These are phyloP conservation scores for Calyptommatus sinebrachiatus DNA, from an alignment of 2,113 vertebrate species.

Conservation along the genomic window DNA sequence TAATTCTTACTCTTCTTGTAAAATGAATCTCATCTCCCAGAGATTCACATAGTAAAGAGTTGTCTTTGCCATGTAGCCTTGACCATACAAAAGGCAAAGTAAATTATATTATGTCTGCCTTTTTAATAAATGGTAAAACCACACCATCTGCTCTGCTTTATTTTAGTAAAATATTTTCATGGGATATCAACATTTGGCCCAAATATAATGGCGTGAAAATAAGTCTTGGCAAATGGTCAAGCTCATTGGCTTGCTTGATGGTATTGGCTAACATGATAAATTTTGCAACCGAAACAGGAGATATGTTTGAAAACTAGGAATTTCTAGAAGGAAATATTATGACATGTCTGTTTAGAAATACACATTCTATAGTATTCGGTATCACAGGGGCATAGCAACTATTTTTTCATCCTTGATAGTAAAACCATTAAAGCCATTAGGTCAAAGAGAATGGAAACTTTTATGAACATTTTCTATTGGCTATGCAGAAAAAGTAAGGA, in stretches of 20 bases:
- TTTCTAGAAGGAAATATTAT: neutral
- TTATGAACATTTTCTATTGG: too few relatives aligned
- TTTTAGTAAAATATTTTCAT: neutral
- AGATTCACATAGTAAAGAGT: neutral
- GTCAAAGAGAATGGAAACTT: neutral
- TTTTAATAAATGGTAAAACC: neutral
- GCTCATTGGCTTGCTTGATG: neutral
- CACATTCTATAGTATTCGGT: neutral
- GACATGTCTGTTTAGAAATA: neutral
- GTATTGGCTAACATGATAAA: neutral
- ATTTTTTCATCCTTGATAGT: neutral
- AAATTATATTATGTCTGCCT: neutral
- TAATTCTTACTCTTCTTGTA: neutral
- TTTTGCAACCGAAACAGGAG: constrained; percentile 6
- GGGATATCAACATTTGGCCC: neutral
- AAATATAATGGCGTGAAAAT: neutral
- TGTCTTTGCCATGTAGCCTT: neutral
- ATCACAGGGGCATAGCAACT: neutral
- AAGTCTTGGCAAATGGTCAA: neutral
- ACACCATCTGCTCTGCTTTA: neutral
- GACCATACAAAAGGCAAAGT: neutral
- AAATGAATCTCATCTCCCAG: neutral
- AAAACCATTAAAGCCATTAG: neutral
- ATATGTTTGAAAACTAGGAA: neutral
- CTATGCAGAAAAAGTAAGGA: too few relatives aligned